phyloP scores from a whole-genome alignment of 2,888 invertebrate genomes.

The Coenonympha arcania region DNA sequence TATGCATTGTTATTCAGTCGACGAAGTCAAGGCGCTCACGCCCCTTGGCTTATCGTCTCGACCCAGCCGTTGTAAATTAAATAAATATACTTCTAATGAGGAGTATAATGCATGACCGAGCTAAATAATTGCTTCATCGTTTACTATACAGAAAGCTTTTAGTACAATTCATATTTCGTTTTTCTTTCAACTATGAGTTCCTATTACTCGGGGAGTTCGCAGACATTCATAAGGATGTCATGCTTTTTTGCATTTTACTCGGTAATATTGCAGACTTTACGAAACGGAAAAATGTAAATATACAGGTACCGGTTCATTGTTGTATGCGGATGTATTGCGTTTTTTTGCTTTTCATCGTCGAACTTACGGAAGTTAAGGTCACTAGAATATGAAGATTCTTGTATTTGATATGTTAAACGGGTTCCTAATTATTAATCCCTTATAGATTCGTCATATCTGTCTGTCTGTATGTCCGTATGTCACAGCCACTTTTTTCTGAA shows the following conservation, averaged over 20 bases:
- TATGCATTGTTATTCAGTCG: slow-evolving; percentile 70
- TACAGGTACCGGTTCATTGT: slow-evolving; percentile 11
- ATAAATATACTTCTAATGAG: slow-evolving; percentile 74
- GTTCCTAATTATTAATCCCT: too few species aligned
- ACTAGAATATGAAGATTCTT: too few species aligned
- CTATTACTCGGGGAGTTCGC: slow-evolving; percentile 5
- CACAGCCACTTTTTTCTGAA: too few species aligned
- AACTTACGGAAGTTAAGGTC: background rate
- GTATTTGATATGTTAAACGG: too few species aligned
- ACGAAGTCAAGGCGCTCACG: slow-evolving; percentile 62
- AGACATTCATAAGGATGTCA: slow-evolving; percentile 15
- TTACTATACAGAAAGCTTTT: slow-evolving; percentile 31
- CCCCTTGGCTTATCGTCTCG: slow-evolving; percentile 67
- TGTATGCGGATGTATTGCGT: background rate
- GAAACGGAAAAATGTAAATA: slow-evolving; percentile 15
- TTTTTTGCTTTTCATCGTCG: background rate
- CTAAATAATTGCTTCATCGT: slow-evolving; percentile 68
- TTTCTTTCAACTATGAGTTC: slow-evolving; percentile 2
- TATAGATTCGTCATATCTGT: too few species aligned
- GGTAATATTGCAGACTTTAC: slow-evolving; percentile 7
- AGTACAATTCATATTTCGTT: too few species aligned
- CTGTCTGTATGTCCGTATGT: too few species aligned
- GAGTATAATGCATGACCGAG: slow-evolving; percentile 69
- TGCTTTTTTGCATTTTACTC: slow-evolving; percentile 21
- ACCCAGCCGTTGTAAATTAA: slow-evolving; percentile 73